Conservation (phyloP, 2,888 invertebrate genomes). For the Choristoneura rosaceana region DNA sequence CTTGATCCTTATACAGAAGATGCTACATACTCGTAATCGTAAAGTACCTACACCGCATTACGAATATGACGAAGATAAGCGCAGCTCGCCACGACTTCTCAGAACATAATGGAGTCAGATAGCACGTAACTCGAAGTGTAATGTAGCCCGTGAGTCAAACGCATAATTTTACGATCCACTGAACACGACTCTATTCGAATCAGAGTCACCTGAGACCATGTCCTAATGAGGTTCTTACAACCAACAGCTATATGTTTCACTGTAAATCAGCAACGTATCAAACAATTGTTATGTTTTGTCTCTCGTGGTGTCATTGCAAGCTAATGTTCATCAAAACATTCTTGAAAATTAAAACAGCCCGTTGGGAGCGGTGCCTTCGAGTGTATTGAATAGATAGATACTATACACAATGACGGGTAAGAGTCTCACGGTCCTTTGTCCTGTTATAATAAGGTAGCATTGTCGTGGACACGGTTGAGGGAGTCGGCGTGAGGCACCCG, state of each 20-base stretch:
- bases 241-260: slow-evolving; percentile 18
- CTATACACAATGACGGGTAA: slow-evolving; percentile 62
- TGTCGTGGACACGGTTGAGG: slow-evolving; percentile 74
- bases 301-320: slow-evolving; percentile 18
- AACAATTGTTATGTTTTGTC: slow-evolving; percentile 24
- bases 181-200: slow-evolving; percentile 56
- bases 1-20: slow-evolving; percentile 32
- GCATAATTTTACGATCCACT: slow-evolving; percentile 66
- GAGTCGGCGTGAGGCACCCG: slow-evolving; percentile 61
- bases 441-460: slow-evolving; percentile 74
- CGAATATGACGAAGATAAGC: slow-evolving; percentile 47
- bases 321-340: slow-evolving; percentile 14
- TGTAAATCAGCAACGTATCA: slow-evolving; percentile 6
- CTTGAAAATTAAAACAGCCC: slow-evolving; percentile 10
- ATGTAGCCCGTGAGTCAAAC: slow-evolving; percentile 57
- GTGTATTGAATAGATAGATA: slow-evolving; percentile 28
- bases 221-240: slow-evolving; percentile 31
- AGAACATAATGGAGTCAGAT: slow-evolving; percentile 55
- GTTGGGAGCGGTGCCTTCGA: slow-evolving; percentile 4
- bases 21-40: slow-evolving; percentile 43
- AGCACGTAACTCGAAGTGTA: slow-evolving; percentile 54
- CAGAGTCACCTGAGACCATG: slow-evolving; percentile 44
- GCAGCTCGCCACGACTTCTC: slow-evolving; percentile 52
- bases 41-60: slow-evolving; percentile 58
- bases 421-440: slow-evolving; percentile 75